Evolutionary conservation across 1,140 invertebrate genomes (phyloP).

Genomic region (Sitobion miscanthi): DNA sequence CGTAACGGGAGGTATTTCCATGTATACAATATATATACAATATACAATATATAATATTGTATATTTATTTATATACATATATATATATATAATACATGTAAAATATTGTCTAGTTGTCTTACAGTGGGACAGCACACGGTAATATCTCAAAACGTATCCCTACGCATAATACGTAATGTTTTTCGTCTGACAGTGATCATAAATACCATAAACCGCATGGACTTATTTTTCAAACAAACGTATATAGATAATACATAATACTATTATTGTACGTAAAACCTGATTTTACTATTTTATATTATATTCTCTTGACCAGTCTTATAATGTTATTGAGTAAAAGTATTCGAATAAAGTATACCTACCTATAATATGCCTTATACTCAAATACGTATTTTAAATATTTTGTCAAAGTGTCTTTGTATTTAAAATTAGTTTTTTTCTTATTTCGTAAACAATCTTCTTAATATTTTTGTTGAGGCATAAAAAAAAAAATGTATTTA

Average conservation of each 20-base stretch:
- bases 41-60: no score
- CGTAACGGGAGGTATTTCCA: background rate
- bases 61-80: no score
- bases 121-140: background rate
- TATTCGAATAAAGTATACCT: background rate
- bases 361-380: no score
- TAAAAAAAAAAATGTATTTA: no score
- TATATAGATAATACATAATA: slow-evolving; percentile 9
- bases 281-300: background rate
- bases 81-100: background rate
- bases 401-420: no score
- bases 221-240: slow-evolving; percentile 12
- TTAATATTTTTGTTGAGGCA: no score
- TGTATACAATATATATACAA: background rate
- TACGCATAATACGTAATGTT: background rate
- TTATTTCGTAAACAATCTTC: no score
- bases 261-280: background rate
- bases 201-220: slow-evolving; percentile 22
- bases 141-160: slow-evolving; percentile 35
- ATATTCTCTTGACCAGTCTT: background rate
- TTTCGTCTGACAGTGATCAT: slow-evolving; percentile 24
- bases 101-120: slow-evolving; percentile 14
- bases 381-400: no score
- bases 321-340: background rate
- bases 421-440: no score